Base-by-base conservation (phyloP, 2,797 vertebrate species). In the Etheostoma perlongum region DNA sequence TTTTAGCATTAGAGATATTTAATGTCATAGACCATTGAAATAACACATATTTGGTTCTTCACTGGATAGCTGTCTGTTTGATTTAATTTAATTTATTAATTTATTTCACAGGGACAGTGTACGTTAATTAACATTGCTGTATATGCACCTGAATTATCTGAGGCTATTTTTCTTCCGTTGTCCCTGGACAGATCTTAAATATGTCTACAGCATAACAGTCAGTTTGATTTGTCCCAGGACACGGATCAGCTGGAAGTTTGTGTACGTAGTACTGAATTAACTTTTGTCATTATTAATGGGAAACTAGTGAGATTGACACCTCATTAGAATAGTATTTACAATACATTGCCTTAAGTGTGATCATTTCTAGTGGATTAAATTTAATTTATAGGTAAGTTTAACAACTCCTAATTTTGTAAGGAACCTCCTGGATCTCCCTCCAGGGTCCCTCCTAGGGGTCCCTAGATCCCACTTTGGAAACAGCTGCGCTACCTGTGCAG, bases 401-500 rank as follows among this genome's bases (percentile, higher is more conserved):
- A 58, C 44, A 51, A 53, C 9, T 71, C 4, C 14, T 64, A 53
- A 68, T 78, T 60, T 78, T 69, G 40, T 55, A 48, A 72, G 66
- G 36, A 71, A 62, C 47, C 19, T 59, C 54, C 52, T 54, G 47
- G 47, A 66, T 57, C 59, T 6, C 27, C 59, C 74, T 83, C 51
- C 47, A 60, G 67, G 78, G 62, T 69, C 49, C 76, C 79, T 53
- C 53, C 33, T 6, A 63, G 65, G 64, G 48, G 14, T 67, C 66
- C 52, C 47, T 18, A 23, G 14, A 47, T 73, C 74, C 71, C 66
- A 63, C 71, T 70, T 19, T 33, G 63, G 58, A 58, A 86, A 14
- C 53, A 4, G 4, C 54, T 64, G 54, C 42, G 69, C 40, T 54
- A 85, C 74, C 79, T 83, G 64, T 60, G 44, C 76, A 73, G 48